These are phyloP conservation scores for Numenius arquata DNA, from an alignment of 2,113 vertebrate species.

Conservation along the genomic window DNA sequence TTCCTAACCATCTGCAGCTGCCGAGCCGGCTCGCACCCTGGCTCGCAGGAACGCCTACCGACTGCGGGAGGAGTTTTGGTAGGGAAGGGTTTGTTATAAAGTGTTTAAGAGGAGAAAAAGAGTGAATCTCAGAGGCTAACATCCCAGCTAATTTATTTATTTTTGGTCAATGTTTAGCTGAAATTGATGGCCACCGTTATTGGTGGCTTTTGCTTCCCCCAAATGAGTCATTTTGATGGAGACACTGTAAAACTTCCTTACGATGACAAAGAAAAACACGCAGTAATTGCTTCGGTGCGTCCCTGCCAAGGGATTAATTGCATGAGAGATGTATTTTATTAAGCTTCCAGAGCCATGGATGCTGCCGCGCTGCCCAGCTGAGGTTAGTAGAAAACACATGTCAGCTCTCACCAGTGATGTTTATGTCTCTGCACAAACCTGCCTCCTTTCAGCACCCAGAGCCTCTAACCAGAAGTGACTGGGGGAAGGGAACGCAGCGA, in stretches of 20 bases:
- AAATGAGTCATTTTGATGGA: constrained; percentile 7
- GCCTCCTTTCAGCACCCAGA: constrained; percentile 57
- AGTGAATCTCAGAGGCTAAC: not conserved
- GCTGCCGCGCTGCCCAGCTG: constrained; percentile 30
- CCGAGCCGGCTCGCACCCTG: not conserved
- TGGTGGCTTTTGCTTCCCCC: not conserved
- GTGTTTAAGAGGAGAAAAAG: constrained; percentile 33
- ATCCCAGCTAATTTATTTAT: not conserved
- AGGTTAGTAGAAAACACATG: constrained; percentile 59
- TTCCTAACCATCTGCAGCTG: constrained; percentile 69
- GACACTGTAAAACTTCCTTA: constrained; percentile 5
- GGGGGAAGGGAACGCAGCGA: not conserved
- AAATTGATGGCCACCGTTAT: not conserved
- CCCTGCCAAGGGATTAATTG: constrained; percentile 59
- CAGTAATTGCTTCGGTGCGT: constrained; percentile 18
- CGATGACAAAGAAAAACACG: constrained; percentile 43
- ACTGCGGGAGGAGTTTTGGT: not conserved
- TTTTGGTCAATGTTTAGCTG: constrained; percentile 43
- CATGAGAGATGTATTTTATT: constrained; percentile 48
- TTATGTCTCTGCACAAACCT: constrained; percentile 63
- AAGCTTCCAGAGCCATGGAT: constrained; percentile 16
- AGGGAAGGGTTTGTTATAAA: not conserved
- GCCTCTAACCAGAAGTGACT: constrained; percentile 55
- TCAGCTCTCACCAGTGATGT: constrained; percentile 62
- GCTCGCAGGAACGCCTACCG: not conserved